Percentiles rank a stretch among this genome's conserved stretches.
These are phyloP conservation scores for Trilocha varians DNA, from an alignment of 2,888 invertebrate genomes.

Conservation along the genomic window DNA sequence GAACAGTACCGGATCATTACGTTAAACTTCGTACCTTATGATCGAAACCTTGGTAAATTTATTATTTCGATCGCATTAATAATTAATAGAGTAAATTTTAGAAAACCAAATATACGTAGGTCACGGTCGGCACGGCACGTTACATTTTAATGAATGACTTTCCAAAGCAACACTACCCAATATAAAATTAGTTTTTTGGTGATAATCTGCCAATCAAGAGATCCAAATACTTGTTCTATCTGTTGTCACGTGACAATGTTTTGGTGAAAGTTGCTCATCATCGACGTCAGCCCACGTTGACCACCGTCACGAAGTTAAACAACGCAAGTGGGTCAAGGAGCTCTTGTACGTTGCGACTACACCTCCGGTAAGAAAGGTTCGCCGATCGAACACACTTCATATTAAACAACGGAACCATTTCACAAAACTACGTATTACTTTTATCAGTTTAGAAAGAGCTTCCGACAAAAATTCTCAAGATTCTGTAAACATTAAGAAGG, in stretches of 20 bases:
- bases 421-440: not conserved
- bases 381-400: conserved; percentile 13
- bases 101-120: no score
- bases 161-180: not conserved
- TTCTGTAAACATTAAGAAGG: no score
- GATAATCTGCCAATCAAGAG: no score
- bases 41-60: conserved; percentile 36
- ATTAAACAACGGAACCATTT: not conserved
- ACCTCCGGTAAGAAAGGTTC: conserved; percentile 35
- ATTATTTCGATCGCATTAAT: conserved; percentile 7
- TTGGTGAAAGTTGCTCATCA: conserved; percentile 68
- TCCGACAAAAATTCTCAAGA: no score
- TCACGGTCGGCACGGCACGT: conserved; percentile 6
- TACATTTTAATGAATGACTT: conserved; percentile 5
- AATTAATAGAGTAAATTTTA: not conserved
- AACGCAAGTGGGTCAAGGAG: conserved; percentile 60
- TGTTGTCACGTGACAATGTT: conserved; percentile 33
- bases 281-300: conserved; percentile 29
- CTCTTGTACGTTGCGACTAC: conserved; percentile 45
- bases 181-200: not conserved
- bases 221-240: no score
- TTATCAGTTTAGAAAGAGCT: not conserved
- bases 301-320: conserved; percentile 44
- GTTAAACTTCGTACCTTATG: conserved; percentile 23
- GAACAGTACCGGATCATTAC: conserved; percentile 53